These are phyloP conservation scores for Malthinus flaveolus DNA, from an alignment of 2,888 invertebrate species.

Conservation along the genomic window DNA sequence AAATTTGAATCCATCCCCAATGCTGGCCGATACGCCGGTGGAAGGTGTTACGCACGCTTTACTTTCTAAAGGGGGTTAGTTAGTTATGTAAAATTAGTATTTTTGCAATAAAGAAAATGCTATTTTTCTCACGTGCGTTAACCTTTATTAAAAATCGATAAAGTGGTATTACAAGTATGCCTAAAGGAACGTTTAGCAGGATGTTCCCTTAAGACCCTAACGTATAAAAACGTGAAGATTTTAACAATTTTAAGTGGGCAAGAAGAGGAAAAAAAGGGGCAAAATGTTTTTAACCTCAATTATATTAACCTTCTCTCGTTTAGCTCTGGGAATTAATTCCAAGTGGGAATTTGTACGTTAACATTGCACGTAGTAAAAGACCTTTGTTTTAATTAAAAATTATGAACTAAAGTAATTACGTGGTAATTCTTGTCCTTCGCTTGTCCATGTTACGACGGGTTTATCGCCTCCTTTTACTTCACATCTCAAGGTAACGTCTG, in stretches of 20 bases:
- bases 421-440: slow-evolving; percentile 71
- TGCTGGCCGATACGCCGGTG: too few species aligned
- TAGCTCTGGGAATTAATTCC: background rate
- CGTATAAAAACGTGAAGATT: slow-evolving; percentile 25
- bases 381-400: slow-evolving; percentile 17
- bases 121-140: slow-evolving; percentile 27
- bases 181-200: slow-evolving; percentile 30
- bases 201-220: slow-evolving; percentile 27
- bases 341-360: background rate
- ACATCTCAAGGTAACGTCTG: slow-evolving; percentile 62
- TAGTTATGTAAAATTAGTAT: too few species aligned
- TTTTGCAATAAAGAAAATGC: slow-evolving; percentile 6
- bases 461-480: slow-evolving; percentile 62
- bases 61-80: too few species aligned
- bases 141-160: slow-evolving; percentile 33
- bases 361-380: background rate
- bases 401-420: slow-evolving; percentile 56
- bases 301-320: too few species aligned
- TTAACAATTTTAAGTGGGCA: slow-evolving; percentile 14
- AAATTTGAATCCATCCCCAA: too few species aligned
- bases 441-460: slow-evolving; percentile 76
- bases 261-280: too few species aligned
- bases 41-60: too few species aligned
- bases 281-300: too few species aligned
- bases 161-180: slow-evolving; percentile 28